phyloP scores from a whole-genome alignment of 64 coral and sea anemone genomes.

The Trachythela sp. region DNA sequence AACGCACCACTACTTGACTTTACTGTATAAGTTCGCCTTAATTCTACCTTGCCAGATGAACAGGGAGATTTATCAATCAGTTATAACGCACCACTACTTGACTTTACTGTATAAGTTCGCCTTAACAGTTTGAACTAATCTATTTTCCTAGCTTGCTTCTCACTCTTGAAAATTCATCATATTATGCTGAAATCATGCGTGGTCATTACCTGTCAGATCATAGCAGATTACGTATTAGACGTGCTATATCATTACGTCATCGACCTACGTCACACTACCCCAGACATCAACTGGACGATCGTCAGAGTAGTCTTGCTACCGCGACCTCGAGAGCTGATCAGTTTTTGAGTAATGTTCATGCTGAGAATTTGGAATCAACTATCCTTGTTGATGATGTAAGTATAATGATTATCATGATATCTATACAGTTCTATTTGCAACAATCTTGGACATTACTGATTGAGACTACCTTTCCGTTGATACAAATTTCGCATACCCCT shows the following conservation, averaged over 20 bases:
- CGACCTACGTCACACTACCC: background rate
- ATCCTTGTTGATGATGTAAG: background rate
- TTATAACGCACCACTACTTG: too few relatives aligned
- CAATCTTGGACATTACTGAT: too few relatives aligned
- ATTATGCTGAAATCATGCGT: background rate
- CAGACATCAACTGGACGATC: background rate
- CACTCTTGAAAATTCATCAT: background rate
- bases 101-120: too few relatives aligned
- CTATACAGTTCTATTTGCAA: too few relatives aligned
- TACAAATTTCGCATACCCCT: too few relatives aligned
- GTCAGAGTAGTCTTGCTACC: background rate
- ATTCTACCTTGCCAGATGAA: too few relatives aligned
- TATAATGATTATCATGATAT: background rate
- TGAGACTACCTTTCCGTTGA: too few relatives aligned
- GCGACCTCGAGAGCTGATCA: background rate
- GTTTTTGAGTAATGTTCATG: background rate
- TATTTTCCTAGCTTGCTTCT: background rate
- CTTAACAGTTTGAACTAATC: background rate
- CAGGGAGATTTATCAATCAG: too few relatives aligned
- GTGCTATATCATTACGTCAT: constrained; percentile 2
- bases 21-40: too few relatives aligned
- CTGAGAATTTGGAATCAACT: background rate
- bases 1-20: too few relatives aligned
- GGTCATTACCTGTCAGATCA: background rate
- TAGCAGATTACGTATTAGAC: background rate